A percentile compares a stretch with the other conserved stretches of the same genome.
phyloP scores from a whole-genome alignment of 2,888 invertebrate genomes.

The Sphaerophoria taeniata region DNA sequence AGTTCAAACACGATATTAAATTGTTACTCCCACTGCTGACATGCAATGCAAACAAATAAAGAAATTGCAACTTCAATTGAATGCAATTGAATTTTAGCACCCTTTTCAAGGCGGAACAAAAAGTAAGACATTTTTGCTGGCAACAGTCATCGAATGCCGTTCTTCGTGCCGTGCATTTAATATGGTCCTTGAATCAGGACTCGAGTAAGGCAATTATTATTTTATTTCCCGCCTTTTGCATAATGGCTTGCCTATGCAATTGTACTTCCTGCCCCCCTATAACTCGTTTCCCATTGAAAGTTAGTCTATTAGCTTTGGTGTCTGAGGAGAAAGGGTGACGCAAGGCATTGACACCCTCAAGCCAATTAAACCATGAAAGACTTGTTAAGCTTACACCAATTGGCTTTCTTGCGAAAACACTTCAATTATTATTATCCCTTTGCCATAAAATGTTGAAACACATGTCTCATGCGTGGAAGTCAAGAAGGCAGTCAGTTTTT shows the following conservation, averaged over 20 bases:
- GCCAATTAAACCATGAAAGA: constrained; percentile 67
- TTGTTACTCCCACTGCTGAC: not conserved
- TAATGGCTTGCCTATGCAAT: not conserved
- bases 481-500: constrained; percentile 53
- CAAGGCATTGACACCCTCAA: constrained; percentile 62
- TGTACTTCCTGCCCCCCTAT: too few relatives aligned
- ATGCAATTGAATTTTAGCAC: constrained; percentile 32
- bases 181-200: constrained; percentile 23
- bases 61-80: constrained; percentile 9
- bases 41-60: not conserved
- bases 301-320: constrained; percentile 53
- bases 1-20: constrained; percentile 15
- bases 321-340: constrained; percentile 14
- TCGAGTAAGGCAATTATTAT: constrained; percentile 38
- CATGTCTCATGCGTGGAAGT: constrained; percentile 44
- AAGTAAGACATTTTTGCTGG: not conserved
- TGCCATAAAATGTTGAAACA: constrained; percentile 32
- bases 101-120: not conserved
- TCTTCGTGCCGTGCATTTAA: constrained; percentile 7
- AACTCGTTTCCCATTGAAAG: not conserved
- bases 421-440: constrained; percentile 56
- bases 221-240: constrained; percentile 29
- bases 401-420: constrained; percentile 70
- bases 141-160: not conserved
- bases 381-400: constrained; percentile 65